Percentiles rank a stretch among this genome's conserved stretches.
These are phyloP conservation scores for Pheosia tremula DNA, from an alignment of 2,888 invertebrate species.

Conservation along the genomic window DNA sequence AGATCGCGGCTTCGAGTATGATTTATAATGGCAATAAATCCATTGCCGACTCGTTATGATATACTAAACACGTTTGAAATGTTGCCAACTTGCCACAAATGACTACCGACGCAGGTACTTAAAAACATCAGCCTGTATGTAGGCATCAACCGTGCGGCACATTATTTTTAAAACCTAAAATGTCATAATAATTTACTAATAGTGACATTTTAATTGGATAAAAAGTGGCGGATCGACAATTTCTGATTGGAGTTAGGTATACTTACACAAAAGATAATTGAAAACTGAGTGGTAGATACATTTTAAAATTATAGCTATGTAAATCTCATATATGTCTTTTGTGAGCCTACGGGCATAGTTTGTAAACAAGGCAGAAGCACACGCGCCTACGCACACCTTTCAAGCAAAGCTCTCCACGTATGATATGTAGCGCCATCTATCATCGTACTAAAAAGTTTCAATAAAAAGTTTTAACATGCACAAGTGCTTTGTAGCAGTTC, in stretches of 20 bases:
- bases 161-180: background rate
- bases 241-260: too few relatives aligned
- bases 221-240: too few relatives aligned
- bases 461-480: background rate
- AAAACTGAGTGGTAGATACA: too few relatives aligned
- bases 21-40: constrained; percentile 73
- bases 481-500: constrained; percentile 31
- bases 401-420: constrained; percentile 40
- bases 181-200: too few relatives aligned
- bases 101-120: constrained; percentile 42
- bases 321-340: too few relatives aligned
- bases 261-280: too few relatives aligned
- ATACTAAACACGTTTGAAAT: constrained; percentile 70
- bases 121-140: constrained; percentile 20
- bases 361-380: background rate
- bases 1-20: constrained; percentile 64
- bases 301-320: too few relatives aligned
- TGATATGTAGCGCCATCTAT: constrained; percentile 61
- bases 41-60: constrained; percentile 66
- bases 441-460: constrained; percentile 12
- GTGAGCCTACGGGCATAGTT: background rate
- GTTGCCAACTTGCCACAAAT: constrained; percentile 71
- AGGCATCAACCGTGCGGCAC: constrained; percentile 1
- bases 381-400: constrained; percentile 29
- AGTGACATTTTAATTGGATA: too few relatives aligned